A percentile compares a stretch with the other conserved stretches of the same genome.
Conservation (phyloP, 2,113 vertebrate species). For the Chloropsis hardwickii region DNA sequence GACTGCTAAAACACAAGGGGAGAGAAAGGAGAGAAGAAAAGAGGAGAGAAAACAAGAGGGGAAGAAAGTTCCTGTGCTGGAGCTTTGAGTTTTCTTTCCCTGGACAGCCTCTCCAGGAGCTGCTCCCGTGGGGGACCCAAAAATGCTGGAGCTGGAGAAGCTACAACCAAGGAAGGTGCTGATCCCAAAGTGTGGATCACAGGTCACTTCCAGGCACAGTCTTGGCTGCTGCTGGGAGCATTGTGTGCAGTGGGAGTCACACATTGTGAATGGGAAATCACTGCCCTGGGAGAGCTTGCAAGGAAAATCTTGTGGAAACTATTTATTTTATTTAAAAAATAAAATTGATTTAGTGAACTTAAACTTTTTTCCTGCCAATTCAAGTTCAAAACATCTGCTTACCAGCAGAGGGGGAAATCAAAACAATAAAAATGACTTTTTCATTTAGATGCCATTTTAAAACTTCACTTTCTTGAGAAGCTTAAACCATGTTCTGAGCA, state of each 20-base stretch:
- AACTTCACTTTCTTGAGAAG: not conserved
- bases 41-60: not conserved
- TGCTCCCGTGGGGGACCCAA: not conserved
- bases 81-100: not conserved
- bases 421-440: not conserved
- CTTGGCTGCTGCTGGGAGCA: not conserved
- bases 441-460: not conserved
- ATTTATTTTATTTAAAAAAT: not conserved
- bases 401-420: not conserved
- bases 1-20: not conserved
- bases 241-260: not conserved
- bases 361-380: not conserved
- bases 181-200: not conserved
- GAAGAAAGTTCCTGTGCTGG: not conserved
- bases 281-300: not conserved
- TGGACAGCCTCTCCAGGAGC: not conserved
- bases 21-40: not conserved
- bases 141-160: not conserved
- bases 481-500: not conserved
- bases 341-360: not conserved
- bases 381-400: not conserved
- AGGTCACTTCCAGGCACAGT: not conserved
- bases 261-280: not conserved
- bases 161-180: rapidly evolving
- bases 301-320: not conserved